phyloP scores from a whole-genome alignment of 1,140 invertebrate species.

The Ceratoteleas bidentatus region DNA sequence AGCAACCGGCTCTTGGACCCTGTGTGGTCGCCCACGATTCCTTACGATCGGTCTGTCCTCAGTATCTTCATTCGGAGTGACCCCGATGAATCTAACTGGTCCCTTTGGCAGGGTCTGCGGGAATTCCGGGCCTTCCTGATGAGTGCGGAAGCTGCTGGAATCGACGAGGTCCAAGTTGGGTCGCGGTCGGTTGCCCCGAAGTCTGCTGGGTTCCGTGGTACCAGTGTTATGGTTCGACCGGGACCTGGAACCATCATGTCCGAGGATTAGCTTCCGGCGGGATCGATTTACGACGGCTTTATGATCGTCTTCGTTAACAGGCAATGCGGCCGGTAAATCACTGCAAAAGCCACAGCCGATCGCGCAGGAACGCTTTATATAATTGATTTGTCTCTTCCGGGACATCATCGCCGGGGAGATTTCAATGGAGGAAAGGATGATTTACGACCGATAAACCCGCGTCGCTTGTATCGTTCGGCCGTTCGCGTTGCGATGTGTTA shows the following conservation, averaged over 20 bases:
- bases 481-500: conserved; percentile 12
- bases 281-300: conserved; percentile 14
- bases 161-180: conserved; percentile 90
- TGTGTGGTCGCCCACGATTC: conserved; percentile 70
- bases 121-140: conserved; percentile 78
- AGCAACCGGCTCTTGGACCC: conserved; percentile 69
- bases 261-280: background rate
- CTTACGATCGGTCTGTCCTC: conserved; percentile 73
- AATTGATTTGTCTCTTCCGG: conserved; percentile 28
- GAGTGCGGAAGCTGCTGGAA: conserved; percentile 89
- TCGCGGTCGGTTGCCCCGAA: conserved; percentile 83
- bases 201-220: conserved; percentile 78
- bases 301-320: conserved; percentile 3
- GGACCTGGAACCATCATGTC: conserved; percentile 65
- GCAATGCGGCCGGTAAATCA: background rate
- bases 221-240: conserved; percentile 77
- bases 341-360: background rate
- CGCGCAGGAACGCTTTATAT: conserved; percentile 5
- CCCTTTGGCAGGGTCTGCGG: conserved; percentile 79
- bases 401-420: conserved; percentile 5
- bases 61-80: conserved; percentile 82
- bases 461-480: background rate
- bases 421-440: conserved; percentile 24
- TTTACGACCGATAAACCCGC: conserved; percentile 33
- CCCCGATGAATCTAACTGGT: conserved; percentile 83